Evolutionary conservation across 1,140 invertebrate genomes (phyloP).

Genomic region (Drosophila pectinifera): DNA sequence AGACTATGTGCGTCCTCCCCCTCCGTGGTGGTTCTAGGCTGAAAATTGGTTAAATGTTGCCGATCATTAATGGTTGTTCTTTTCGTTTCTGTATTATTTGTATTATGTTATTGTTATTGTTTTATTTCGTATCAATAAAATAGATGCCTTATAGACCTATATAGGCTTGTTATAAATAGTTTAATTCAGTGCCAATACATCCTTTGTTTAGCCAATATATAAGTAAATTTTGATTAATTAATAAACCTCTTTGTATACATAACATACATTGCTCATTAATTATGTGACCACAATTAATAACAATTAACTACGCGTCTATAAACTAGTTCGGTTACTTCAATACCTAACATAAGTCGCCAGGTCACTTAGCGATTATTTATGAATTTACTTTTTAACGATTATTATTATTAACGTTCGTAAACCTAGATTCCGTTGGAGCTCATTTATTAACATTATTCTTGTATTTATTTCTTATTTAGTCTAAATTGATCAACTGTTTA

Average conservation of each 20-base stretch:
- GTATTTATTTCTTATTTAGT: neutral
- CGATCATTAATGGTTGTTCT: neutral
- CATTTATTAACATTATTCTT: neutral
- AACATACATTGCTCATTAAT: no score
- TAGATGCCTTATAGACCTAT: no score
- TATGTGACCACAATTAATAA: no score
- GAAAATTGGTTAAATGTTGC: neutral
- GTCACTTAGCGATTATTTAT: neutral
- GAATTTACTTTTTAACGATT: no score
- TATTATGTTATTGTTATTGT: neutral
- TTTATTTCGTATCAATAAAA: neutral
- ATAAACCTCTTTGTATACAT: no score
- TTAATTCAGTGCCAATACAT: neutral
- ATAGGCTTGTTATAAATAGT: no score
- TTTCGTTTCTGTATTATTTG: neutral
- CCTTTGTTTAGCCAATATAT: no score
- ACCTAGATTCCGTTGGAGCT: neutral
- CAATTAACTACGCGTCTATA: no score
- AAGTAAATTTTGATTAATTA: no score
- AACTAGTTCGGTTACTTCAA: no score
- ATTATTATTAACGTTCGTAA: neutral
- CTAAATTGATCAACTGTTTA: neutral
- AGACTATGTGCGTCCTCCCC: constrained; percentile 13
- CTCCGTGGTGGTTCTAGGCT: constrained; percentile 44
- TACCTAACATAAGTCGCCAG: neutral